Evolutionary conservation across 2,113 vertebrate species (phyloP), one percentile per base, ranked within the genome.

Genomic region (Donacobius atricapilla): DNA sequence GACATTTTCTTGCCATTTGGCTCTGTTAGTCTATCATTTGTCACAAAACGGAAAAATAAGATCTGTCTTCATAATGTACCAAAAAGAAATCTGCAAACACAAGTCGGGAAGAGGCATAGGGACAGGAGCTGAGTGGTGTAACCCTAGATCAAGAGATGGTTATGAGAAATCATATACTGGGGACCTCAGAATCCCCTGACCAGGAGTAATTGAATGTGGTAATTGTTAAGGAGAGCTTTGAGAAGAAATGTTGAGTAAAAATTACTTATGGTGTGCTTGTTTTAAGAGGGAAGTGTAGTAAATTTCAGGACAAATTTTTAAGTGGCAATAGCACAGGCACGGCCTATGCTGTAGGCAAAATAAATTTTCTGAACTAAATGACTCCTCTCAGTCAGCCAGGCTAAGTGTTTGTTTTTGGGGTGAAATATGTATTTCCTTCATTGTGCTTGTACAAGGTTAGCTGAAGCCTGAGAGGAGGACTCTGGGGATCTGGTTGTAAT

Each of bases 21-120:
- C 96, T 87, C 48, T 84, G 75, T 90, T 96, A 95, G 82, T 89
- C 95, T 96, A 60, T 91, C 76, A 97, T 95, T 93, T 97, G 79
- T 97, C 94, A 95, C 87, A 93, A 94, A 86, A 93, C 76, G 92
- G 96, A 96, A 97, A 97, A 97, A 71, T 73, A 89, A 91, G 50
- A 39, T 95, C 81, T 94, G 58, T 89, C 69, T 95, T 96, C 61
- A 22, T 84, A 91, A 65, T 35, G 40, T 84, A 92, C 66, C 53
- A 27, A 79, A 89, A 89, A 92, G 90, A 96, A 90, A 47, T 65
- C 84, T 87, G 76, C 63, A 89, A 87, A 71, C 79, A 53, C 45
- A 60, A 95, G 76, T 94, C 75, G 83, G 76, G 79, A 92, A 57
- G 80, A 89, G 51, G 40, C 44, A 57, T 10, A 64, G 69, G 64